A percentile compares a stretch with the other conserved stretches of the same genome.
These are phyloP conservation scores for Catharus minimus DNA, from an alignment of 2,113 vertebrate species.

Conservation along the genomic window DNA sequence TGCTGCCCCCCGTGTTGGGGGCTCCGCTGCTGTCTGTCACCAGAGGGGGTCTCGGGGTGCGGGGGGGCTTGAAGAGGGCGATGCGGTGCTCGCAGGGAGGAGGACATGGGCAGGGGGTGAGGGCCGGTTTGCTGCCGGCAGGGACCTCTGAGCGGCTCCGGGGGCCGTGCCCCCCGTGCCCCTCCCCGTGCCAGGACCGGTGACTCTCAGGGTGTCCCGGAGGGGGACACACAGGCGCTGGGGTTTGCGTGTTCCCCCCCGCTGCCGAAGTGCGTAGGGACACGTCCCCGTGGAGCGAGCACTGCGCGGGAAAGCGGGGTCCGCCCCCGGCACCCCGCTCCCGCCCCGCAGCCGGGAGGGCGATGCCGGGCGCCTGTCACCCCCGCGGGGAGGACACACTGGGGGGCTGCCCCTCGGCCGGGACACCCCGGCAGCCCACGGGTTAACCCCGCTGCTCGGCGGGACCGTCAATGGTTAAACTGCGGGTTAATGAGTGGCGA, in stretches of 20 bases:
- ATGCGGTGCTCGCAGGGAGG: neutral
- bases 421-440: neutral
- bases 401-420: neutral
- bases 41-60: neutral
- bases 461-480: slow-evolving; percentile 64
- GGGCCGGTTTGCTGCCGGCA: neutral
- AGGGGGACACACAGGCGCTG: neutral
- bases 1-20: neutral
- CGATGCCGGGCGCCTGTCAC: neutral
- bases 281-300: neutral
- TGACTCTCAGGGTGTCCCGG: neutral
- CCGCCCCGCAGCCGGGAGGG: neutral
- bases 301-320: slow-evolving; percentile 21
- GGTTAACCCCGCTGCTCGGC: neutral
- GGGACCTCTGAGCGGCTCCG: neutral
- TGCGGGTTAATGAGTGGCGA: slow-evolving; percentile 65
- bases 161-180: neutral
- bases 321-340: neutral
- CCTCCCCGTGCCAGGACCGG: neutral
- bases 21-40: neutral
- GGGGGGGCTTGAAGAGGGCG: neutral
- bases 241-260: neutral
- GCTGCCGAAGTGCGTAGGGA: neutral
- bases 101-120: neutral
- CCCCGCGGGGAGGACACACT: neutral